Percentiles rank a stretch among this genome's conserved stretches.
These are phyloP conservation scores for Todiramphus saurophagus DNA, from an alignment of 2,113 vertebrate species.

Conservation along the genomic window DNA sequence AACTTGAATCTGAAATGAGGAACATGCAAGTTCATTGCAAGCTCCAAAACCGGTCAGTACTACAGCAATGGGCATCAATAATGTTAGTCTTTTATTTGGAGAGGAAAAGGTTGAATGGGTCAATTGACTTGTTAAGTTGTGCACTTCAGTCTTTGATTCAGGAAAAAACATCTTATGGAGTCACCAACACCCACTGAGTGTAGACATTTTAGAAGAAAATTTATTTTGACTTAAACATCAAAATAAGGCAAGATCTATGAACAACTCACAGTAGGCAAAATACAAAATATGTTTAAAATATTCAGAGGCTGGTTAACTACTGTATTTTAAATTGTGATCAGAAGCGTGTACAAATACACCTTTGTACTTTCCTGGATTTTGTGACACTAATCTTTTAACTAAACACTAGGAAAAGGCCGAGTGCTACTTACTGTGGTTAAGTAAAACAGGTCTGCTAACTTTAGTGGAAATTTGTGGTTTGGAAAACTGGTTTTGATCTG, in stretches of 20 bases:
- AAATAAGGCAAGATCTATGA: not conserved
- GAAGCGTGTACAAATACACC: not conserved
- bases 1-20: slow-evolving; percentile 84
- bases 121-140: not conserved
- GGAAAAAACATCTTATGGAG: not conserved
- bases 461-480: not conserved
- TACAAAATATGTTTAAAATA: not conserved
- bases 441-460: not conserved
- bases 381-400: not conserved
- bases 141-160: not conserved
- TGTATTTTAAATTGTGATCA: not conserved
- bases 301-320: not conserved
- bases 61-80: not conserved
- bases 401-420: not conserved
- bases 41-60: not conserved
- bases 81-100: not conserved
- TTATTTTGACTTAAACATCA: not conserved
- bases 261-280: not conserved
- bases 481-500: not conserved
- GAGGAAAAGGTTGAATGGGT: not conserved
- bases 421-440: not conserved
- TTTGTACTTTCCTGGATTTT: not conserved
- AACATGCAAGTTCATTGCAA: not conserved
- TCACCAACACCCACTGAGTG: not conserved
- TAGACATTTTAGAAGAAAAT: not conserved